Percentiles rank a stretch among this genome's conserved stretches.
Conservation (phyloP, 2,888 invertebrate species). For the Pharmacophagus antenor region DNA sequence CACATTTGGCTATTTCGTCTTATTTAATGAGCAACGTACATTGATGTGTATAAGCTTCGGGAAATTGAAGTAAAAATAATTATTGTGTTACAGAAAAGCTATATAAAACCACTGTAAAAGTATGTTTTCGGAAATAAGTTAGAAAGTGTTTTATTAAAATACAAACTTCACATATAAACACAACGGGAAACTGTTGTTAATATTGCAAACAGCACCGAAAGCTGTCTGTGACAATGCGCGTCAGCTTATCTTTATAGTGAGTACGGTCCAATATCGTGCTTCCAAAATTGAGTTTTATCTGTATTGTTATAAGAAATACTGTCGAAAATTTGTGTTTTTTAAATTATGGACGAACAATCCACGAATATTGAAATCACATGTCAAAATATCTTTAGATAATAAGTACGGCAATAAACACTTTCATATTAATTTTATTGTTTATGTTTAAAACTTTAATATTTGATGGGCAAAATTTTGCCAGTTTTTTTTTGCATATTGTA, state of each 20-base stretch:
- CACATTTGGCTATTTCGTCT: no score
- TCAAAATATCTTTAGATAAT: not conserved
- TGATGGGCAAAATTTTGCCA: no score
- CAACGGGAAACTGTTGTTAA: slow-evolving; percentile 8
- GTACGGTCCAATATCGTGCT: not conserved
- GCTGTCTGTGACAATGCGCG: slow-evolving; percentile 22
- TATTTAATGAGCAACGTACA: no score
- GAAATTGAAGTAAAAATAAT: no score
- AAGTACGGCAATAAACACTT: not conserved
- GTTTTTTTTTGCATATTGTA: no score
- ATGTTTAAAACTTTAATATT: no score
- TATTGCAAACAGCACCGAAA: slow-evolving; percentile 19
- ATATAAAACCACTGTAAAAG: not conserved
- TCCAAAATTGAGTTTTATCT: not conserved
- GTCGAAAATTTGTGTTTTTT: not conserved
- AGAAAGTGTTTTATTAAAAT: slow-evolving; percentile 11
- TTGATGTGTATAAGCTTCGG: no score
- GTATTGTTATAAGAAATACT: not conserved
- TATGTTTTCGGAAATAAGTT: not conserved
- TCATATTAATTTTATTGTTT: no score
- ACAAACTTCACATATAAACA: slow-evolving; percentile 15
- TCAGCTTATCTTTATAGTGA: slow-evolving; percentile 28
- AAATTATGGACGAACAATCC: not conserved
- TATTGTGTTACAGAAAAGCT: not conserved
- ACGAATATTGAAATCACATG: slow-evolving; percentile 2